Evolutionary conservation across 1,140 invertebrate genomes (phyloP).

Genomic region (Bombus confusus): DNA sequence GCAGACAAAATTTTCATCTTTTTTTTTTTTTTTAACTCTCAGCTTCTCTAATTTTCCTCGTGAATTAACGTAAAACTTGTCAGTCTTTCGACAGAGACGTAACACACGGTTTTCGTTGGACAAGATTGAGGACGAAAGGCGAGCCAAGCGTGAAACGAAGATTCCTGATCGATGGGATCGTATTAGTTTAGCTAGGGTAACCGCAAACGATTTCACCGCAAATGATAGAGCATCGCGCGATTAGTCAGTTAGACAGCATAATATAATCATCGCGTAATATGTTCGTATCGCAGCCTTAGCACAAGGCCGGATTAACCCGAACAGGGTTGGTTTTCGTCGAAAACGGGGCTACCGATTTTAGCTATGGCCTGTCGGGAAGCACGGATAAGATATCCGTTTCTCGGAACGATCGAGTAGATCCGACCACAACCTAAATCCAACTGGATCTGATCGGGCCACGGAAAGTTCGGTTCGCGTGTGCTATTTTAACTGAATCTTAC

Average conservation of each 20-base stretch:
- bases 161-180: not conserved
- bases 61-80: no score
- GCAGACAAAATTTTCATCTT: no score
- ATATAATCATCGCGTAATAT: not conserved
- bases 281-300: not conserved
- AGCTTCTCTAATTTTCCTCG: no score
- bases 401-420: not conserved
- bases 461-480: not conserved
- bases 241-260: not conserved
- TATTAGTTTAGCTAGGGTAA: not conserved
- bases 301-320: not conserved
- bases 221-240: not conserved
- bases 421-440: not conserved
- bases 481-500: constrained; percentile 26
- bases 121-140: not conserved
- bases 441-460: not conserved
- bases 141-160: not conserved
- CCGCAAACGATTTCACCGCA: constrained; percentile 31
- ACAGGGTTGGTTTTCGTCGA: not conserved
- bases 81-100: not conserved
- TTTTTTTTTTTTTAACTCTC: no score
- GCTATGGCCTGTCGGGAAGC: not conserved
- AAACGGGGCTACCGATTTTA: not conserved
- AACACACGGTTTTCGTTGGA: no score
- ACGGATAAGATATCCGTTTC: not conserved